Evolutionary conservation across 1,140 invertebrate genomes (phyloP), one percentile per base, ranked within the genome.

Genomic region (Drosophila suzukii): DNA sequence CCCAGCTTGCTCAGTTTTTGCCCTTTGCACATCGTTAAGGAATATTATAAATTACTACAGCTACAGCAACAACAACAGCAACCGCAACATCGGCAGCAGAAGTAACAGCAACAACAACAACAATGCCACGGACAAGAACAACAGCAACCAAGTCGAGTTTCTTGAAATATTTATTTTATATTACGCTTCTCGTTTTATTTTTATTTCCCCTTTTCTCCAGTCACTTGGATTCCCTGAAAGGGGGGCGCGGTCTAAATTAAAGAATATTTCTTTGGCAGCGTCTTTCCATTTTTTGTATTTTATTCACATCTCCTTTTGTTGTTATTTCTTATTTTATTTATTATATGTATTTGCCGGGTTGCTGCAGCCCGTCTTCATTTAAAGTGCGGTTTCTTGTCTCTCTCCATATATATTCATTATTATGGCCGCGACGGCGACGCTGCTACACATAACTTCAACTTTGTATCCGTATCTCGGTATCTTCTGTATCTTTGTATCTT

Each of bases 21-120:
- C 84, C 84, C 84, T 88, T 89, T 91, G 89, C 78, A 83, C 89
- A 85, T 91, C 85, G 90, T 91, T 91, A 91, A 91, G 80, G 82
- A 91, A 91, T 91, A 91, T 91, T 91, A 91, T 91, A 91, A 91
- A 91, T 91, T 91, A 91, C 90, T 84, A 75, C 82, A 83, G 70
- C 73, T 82, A 74, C 80, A 84, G 58, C 72, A 71, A 20, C 59
- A 71, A 68, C 60, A 38, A 38, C 66, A 73, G 54, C 39, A 71
- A 15, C 49, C 34, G 47, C 68, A 81, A 58, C 56, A 49, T 41
- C 61, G 61, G 43, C 38, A 50, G 7, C 41, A 60, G 17, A 54
- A 59, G 8, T 24, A 20, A 20, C 20, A 20, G 2, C 20, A 20
- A 20, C 20, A 20, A 20, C 20, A 20, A 20, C 20, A 55, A 20